Percentiles rank a stretch among this genome's conserved stretches.
phyloP scores from a whole-genome alignment of 2,797 vertebrate genomes.

The Salmo trutta region DNA sequence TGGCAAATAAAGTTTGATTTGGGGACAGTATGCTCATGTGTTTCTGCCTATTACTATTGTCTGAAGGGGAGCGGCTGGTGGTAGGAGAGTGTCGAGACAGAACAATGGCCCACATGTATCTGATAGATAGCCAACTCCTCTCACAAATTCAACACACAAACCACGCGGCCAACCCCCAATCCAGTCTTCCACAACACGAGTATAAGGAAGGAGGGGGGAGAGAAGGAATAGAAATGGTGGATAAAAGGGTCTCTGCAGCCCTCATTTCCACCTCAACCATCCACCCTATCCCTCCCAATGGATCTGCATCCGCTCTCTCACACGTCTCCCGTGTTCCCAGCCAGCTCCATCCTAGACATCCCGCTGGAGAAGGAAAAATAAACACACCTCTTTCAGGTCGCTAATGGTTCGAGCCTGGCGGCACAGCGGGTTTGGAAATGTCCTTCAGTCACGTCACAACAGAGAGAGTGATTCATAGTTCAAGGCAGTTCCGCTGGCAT shows the following conservation, averaged over 20 bases:
- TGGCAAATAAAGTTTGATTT: slow-evolving; percentile 1
- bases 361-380: too few species aligned
- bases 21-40: background rate
- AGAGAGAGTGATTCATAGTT: too few species aligned
- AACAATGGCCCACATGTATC: slow-evolving; percentile 22
- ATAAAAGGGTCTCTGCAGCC: background rate
- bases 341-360: too few species aligned
- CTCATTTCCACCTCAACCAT: background rate
- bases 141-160: background rate
- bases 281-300: background rate
- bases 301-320: background rate
- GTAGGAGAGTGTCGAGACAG: slow-evolving; percentile 9
- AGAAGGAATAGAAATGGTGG: background rate
- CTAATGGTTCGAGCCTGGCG: background rate
- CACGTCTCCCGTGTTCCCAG: too few species aligned
- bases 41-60: background rate
- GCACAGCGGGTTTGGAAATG: background rate
- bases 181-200: background rate
- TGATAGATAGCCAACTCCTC: slow-evolving; percentile 21
- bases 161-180: background rate
- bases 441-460: background rate
- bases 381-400: background rate
- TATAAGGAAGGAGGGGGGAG: background rate
- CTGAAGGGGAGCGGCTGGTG: background rate
- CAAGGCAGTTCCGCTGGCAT: too few species aligned